These are phyloP conservation scores for Sprattus sprattus DNA, from an alignment of 2,113 vertebrate genomes.

Conservation along the genomic window DNA sequence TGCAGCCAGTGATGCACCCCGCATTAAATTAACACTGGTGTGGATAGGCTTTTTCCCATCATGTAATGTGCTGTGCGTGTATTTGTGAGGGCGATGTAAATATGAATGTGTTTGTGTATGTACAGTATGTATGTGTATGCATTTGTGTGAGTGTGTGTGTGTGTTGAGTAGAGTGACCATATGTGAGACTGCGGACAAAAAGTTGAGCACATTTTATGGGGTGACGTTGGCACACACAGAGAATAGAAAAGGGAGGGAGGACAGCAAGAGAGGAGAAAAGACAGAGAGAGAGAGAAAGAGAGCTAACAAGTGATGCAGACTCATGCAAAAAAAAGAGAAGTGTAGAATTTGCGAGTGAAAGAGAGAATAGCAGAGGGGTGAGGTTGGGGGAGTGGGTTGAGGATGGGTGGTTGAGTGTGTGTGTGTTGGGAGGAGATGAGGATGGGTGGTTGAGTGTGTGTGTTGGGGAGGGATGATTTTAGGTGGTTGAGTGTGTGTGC, in stretches of 20 bases:
- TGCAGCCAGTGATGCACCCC: conserved; percentile 23
- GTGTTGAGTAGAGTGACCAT: conserved; percentile 27
- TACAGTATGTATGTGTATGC: not conserved
- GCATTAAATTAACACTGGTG: conserved; percentile 44
- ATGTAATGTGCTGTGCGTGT: conserved; percentile 14
- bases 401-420: not conserved
- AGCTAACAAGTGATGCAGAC: conserved; percentile 15
- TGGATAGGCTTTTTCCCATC: not conserved
- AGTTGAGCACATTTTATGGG: conserved; percentile 51
- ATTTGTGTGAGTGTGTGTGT: not conserved
- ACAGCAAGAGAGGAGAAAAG: not conserved
- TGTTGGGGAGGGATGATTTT: not conserved
- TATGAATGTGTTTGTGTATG: not conserved
- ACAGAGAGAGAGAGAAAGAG: conserved; percentile 9
- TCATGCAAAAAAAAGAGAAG: not conserved
- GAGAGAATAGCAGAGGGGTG: not conserved
- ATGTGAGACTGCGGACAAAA: conserved; percentile 39
- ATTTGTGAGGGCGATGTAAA: not conserved
- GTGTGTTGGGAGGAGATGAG: not conserved
- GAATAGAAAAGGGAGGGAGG: not conserved
- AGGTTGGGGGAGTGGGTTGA: no score
- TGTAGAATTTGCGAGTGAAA: not conserved
- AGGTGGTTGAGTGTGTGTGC: not conserved
- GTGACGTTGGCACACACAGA: conserved; percentile 52
- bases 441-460: not conserved